Percentiles rank a stretch among this genome's conserved stretches.
phyloP scores from a whole-genome alignment of 2,888 invertebrate genomes.

The Proisotoma minuta region DNA sequence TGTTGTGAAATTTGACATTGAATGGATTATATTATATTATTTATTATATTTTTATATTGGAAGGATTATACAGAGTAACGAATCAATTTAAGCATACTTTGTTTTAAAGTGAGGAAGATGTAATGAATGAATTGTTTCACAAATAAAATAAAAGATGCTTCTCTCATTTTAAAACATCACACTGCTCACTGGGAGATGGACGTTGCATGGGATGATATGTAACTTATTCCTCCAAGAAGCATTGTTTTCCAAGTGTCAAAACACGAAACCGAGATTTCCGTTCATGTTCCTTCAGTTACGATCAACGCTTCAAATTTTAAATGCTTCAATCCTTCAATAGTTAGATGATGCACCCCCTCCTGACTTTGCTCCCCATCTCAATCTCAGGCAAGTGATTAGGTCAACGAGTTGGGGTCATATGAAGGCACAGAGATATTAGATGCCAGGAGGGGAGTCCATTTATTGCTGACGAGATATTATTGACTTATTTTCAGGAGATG shows the following conservation, averaged over 20 bases:
- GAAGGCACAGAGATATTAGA: constrained; percentile 11
- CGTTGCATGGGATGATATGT: constrained; percentile 9
- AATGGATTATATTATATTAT: no score
- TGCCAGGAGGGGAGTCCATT: neutral
- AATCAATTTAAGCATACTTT: neutral
- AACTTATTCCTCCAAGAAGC: constrained; percentile 15
- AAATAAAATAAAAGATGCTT: neutral
- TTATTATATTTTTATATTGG: no score
- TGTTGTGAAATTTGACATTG: no score
- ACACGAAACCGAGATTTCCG: constrained; percentile 37
- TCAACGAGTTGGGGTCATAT: constrained; percentile 32
- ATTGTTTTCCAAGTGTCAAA: constrained; percentile 46
- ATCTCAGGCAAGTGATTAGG: constrained; percentile 29
- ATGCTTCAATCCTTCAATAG: neutral
- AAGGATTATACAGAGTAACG: neutral
- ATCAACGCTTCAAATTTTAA: neutral
- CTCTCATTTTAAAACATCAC: no score
- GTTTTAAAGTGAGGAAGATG: neutral
- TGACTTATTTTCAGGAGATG: neutral
- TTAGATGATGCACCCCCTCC: constrained; percentile 5
- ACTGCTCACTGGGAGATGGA: neutral
- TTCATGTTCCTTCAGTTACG: neutral
- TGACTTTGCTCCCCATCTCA: constrained; percentile 10
- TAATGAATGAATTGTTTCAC: constrained; percentile 3
- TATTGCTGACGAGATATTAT: neutral